Evolutionary conservation across 2,113 vertebrate genomes (phyloP).

Genomic region (Prunella fulvescens): DNA sequence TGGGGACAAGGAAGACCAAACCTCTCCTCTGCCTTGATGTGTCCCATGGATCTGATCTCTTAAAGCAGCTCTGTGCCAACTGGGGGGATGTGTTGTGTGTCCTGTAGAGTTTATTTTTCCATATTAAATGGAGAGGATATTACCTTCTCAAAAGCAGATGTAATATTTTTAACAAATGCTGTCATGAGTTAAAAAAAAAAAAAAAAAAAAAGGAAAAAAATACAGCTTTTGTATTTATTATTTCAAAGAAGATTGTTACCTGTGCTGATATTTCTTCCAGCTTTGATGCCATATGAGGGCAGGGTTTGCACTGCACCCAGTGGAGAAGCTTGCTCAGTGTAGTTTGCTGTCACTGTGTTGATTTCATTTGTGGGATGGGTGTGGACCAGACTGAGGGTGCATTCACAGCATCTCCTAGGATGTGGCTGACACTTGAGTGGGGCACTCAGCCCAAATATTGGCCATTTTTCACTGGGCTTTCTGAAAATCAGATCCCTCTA

Average conservation of each 20-base stretch:
- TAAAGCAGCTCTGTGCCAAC: conserved; percentile 7
- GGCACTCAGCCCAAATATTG: neutral
- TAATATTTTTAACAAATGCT: conserved; percentile 77
- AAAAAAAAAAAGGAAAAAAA: neutral
- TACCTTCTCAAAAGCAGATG: conserved; percentile 71
- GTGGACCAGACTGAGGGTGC: neutral
- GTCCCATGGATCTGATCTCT: neutral
- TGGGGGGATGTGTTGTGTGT: neutral
- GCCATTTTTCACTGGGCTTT: neutral
- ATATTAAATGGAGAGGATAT: conserved; percentile 56
- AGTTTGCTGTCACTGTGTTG: neutral
- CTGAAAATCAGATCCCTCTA: neutral
- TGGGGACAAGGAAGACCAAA: neutral
- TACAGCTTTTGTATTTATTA: conserved; percentile 68
- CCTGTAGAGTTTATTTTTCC: conserved; percentile 76
- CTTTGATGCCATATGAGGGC: neutral
- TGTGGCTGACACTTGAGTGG: neutral
- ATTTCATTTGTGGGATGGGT: neutral
- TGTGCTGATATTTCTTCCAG: neutral
- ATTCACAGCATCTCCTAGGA: neutral
- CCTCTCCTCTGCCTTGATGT: neutral
- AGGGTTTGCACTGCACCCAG: neutral
- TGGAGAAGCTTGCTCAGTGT: neutral
- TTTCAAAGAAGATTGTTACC: conserved; percentile 48
- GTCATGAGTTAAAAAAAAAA: conserved; percentile 62